phyloP scores from a whole-genome alignment of 1,140 invertebrate genomes.

The Zaprionus inermis region DNA sequence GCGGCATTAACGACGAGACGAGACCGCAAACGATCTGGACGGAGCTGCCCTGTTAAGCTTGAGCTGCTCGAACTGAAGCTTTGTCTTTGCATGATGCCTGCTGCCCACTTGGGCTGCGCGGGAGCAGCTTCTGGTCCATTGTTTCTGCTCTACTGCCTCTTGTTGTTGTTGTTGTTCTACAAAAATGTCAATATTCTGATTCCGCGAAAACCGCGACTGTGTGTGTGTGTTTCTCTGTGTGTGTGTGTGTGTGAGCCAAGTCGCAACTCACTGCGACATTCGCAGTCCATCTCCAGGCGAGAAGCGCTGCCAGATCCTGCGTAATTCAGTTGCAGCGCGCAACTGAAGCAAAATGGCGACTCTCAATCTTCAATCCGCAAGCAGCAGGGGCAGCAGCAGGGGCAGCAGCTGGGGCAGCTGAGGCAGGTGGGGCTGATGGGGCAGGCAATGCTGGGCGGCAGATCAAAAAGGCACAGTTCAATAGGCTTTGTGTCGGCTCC shows the following conservation, averaged over 20 bases:
- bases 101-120: slow-evolving; percentile 63
- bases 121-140: slow-evolving; percentile 73
- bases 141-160: slow-evolving; percentile 41
- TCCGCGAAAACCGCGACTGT: slow-evolving; percentile 66
- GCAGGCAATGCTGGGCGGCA: slow-evolving; percentile 61
- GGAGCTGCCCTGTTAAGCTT: slow-evolving; percentile 29
- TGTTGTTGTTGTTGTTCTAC: slow-evolving; percentile 25
- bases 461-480: slow-evolving; percentile 76
- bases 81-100: slow-evolving; percentile 69
- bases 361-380: slow-evolving; percentile 11
- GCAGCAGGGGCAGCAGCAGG: slow-evolving; percentile 28
- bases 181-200: slow-evolving; percentile 83
- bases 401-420: slow-evolving; percentile 34
- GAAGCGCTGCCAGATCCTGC: slow-evolving; percentile 57
- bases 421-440: slow-evolving; percentile 24
- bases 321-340: slow-evolving; percentile 76
- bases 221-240: neutral
- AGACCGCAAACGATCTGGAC: slow-evolving; percentile 35
- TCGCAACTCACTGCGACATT: slow-evolving; percentile 22
- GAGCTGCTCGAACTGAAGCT: slow-evolving; percentile 16
- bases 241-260: slow-evolving; percentile 11
- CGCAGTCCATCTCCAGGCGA: slow-evolving; percentile 37
- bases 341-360: slow-evolving; percentile 14
- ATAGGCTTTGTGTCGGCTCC: slow-evolving; percentile 74
- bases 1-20: slow-evolving; percentile 68